phyloP scores from a whole-genome alignment of 2,113 vertebrate species.

The Tauraco erythrolophus region DNA sequence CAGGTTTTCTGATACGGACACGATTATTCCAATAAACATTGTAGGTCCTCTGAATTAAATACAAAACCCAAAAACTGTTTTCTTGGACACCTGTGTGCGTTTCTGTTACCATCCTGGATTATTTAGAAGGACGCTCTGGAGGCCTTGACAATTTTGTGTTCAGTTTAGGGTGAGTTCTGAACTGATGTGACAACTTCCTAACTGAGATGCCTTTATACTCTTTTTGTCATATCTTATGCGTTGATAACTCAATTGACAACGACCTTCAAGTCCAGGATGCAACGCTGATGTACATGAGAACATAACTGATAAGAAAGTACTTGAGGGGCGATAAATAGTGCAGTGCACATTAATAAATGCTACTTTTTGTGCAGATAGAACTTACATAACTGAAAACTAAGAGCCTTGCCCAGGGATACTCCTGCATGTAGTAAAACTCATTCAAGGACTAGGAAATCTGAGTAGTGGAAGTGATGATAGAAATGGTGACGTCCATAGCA shows the following conservation, averaged over 20 bases:
- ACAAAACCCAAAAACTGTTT: background rate
- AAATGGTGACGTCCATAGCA: background rate
- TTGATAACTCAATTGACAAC: background rate
- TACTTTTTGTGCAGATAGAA: background rate
- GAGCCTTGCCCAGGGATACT: background rate
- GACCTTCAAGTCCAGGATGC: background rate
- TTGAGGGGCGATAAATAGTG: background rate
- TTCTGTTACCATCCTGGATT: background rate
- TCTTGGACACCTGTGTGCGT: background rate
- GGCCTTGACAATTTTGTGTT: background rate
- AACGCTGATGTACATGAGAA: background rate
- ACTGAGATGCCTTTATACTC: background rate
- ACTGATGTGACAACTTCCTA: background rate
- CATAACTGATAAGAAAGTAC: background rate
- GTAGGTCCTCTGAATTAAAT: background rate
- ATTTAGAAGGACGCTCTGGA: background rate
- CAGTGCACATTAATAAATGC: background rate
- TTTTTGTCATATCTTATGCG: background rate
- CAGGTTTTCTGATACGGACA: background rate
- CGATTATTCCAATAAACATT: background rate
- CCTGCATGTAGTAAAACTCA: background rate
- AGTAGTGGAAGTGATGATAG: background rate
- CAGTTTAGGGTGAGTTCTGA: background rate
- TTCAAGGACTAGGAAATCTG: background rate
- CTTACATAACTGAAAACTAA: background rate